Evolutionary conservation across 2,888 invertebrate genomes (phyloP).

Genomic region (Andrena camellia): DNA sequence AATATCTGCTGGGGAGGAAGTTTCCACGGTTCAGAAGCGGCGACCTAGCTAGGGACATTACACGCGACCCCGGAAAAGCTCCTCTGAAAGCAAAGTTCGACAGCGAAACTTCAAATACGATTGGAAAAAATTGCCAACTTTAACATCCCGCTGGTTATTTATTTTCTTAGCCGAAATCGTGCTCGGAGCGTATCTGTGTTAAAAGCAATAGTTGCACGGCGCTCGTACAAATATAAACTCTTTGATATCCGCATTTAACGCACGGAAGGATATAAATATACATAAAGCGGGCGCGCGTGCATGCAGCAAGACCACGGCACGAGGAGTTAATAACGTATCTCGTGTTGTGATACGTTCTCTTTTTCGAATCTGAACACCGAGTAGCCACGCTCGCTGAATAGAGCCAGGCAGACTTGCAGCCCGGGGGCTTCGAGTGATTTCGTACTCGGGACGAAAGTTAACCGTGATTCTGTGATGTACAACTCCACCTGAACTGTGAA

Average conservation of each 20-base stretch:
- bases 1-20: slow-evolving; percentile 4
- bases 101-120: background rate
- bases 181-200: background rate
- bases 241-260: slow-evolving; percentile 3
- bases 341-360: slow-evolving; percentile 22
- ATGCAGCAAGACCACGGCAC: background rate
- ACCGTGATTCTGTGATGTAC: slow-evolving; percentile 43
- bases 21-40: background rate
- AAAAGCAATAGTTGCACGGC: background rate
- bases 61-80: slow-evolving; percentile 10
- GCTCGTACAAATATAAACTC: background rate
- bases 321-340: slow-evolving; percentile 9
- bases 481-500: slow-evolving; percentile 30
- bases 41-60: background rate
- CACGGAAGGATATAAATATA: background rate
- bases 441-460: slow-evolving; percentile 53
- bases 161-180: background rate
- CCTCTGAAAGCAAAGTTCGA: slow-evolving; percentile 41
- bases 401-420: slow-evolving; percentile 39
- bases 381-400: slow-evolving; percentile 29
- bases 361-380: slow-evolving; percentile 50
- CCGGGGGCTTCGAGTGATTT: slow-evolving; percentile 51
- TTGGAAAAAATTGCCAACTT: background rate
- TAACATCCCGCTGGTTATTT: background rate
- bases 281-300: background rate